Percentiles rank a stretch among this genome's conserved stretches.
These are phyloP conservation scores for Megaleporinus macrocephalus DNA, from an alignment of 2,113 vertebrate genomes.

Conservation along the genomic window DNA sequence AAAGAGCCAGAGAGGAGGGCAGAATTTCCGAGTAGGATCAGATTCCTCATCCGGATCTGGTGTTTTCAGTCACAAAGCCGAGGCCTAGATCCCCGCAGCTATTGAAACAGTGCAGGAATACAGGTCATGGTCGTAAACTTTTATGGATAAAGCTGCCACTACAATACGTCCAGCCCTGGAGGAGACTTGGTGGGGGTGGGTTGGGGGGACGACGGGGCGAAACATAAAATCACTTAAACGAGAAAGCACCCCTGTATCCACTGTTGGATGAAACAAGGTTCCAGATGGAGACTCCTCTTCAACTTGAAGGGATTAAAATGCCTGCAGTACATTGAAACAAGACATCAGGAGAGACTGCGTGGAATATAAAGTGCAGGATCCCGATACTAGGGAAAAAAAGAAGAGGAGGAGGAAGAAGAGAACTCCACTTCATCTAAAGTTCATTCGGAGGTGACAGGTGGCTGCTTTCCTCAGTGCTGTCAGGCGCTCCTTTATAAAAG, in stretches of 20 bases:
- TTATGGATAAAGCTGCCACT: slow-evolving; percentile 26
- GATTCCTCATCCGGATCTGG: not conserved
- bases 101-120: not conserved
- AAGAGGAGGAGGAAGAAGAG: not conserved
- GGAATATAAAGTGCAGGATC: slow-evolving; percentile 1
- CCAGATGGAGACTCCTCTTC: not conserved
- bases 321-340: not conserved
- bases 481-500: slow-evolving; percentile 29
- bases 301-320: slow-evolving; percentile 1
- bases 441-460: slow-evolving; percentile 46
- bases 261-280: not conserved
- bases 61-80: not conserved
- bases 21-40: not conserved
- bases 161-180: not conserved
- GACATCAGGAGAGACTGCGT: slow-evolving; percentile 1
- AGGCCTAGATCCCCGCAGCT: not conserved
- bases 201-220: not conserved
- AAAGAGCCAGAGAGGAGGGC: not conserved
- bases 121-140: slow-evolving; percentile 23
- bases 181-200: no score
- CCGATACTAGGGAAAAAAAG: no score
- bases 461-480: slow-evolving; percentile 31
- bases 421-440: slow-evolving; percentile 8
- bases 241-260: slow-evolving; percentile 1
- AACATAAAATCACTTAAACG: slow-evolving; percentile 25